A percentile compares a stretch with the other conserved stretches of the same genome.
Evolutionary conservation across 2,797 vertebrate species (phyloP).

Genomic region (Melanotaenia trifasciata): DNA sequence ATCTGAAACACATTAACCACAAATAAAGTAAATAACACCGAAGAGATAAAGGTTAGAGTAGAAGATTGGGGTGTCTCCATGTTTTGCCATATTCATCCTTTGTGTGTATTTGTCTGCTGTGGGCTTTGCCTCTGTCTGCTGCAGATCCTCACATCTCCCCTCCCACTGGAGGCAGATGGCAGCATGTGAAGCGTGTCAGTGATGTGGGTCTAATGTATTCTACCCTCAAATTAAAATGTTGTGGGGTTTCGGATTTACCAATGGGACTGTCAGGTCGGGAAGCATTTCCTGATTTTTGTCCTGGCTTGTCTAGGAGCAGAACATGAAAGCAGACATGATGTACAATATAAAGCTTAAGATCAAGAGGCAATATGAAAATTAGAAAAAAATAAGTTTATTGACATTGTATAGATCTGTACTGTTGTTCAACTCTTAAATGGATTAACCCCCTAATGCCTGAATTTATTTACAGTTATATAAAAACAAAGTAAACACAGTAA

Average conservation of each 20-base stretch:
- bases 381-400: not conserved
- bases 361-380: slow-evolving; percentile 4
- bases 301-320: slow-evolving; percentile 57
- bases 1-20: slow-evolving; percentile 51
- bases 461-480: not conserved
- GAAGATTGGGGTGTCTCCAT: slow-evolving; percentile 35
- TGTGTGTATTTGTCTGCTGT: slow-evolving; percentile 58
- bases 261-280: slow-evolving; percentile 46
- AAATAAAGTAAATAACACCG: slow-evolving; percentile 61
- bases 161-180: slow-evolving; percentile 79
- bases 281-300: slow-evolving; percentile 65
- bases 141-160: slow-evolving; percentile 70
- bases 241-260: slow-evolving; percentile 70
- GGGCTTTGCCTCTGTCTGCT: slow-evolving; percentile 71
- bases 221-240: slow-evolving; percentile 83
- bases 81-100: slow-evolving; percentile 45
- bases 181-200: slow-evolving; percentile 77
- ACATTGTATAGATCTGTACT: slow-evolving; percentile 15
- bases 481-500: not conserved
- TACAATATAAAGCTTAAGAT: slow-evolving; percentile 19
- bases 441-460: slow-evolving; percentile 10
- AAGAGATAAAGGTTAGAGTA: slow-evolving; percentile 18
- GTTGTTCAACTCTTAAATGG: slow-evolving; percentile 7
- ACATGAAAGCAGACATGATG: slow-evolving; percentile 22
- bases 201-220: slow-evolving; percentile 77